phyloP scores from a whole-genome alignment of 2,113 vertebrate species.

The Tetrao urogallus region DNA sequence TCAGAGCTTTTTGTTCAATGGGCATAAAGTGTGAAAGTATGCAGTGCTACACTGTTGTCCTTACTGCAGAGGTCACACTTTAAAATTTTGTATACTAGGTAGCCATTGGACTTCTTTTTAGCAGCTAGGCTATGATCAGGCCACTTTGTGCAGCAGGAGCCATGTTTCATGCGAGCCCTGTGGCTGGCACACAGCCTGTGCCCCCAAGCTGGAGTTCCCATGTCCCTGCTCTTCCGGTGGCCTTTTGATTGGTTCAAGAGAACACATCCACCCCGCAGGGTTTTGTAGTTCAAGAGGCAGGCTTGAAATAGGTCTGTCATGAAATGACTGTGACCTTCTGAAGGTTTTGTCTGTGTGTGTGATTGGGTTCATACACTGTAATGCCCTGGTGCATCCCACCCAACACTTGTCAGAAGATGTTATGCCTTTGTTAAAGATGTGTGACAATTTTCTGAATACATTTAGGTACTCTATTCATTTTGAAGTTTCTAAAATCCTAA shows the following conservation, averaged over 20 bases:
- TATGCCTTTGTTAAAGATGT: background rate
- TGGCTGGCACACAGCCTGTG: background rate
- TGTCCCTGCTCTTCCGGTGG: fast-evolving
- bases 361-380: background rate
- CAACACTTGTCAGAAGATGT: background rate
- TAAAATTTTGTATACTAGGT: background rate
- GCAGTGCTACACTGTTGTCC: background rate
- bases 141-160: background rate
- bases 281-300: background rate
- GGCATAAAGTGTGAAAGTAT: background rate
- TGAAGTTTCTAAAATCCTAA: background rate
- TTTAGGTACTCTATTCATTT: background rate
- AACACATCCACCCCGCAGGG: fast-evolving
- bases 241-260: background rate
- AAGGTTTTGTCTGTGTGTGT: fast-evolving
- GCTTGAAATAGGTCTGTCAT: background rate
- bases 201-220: background rate
- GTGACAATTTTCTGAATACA: background rate
- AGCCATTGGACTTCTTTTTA: background rate
- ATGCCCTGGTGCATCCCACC: background rate
- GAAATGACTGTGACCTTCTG: background rate
- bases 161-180: fast-evolving
- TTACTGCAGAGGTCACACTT: background rate
- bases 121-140: background rate
- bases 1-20: background rate